Conservation (phyloP, 2,888 invertebrate species). For the Iselma pallidipennis region DNA sequence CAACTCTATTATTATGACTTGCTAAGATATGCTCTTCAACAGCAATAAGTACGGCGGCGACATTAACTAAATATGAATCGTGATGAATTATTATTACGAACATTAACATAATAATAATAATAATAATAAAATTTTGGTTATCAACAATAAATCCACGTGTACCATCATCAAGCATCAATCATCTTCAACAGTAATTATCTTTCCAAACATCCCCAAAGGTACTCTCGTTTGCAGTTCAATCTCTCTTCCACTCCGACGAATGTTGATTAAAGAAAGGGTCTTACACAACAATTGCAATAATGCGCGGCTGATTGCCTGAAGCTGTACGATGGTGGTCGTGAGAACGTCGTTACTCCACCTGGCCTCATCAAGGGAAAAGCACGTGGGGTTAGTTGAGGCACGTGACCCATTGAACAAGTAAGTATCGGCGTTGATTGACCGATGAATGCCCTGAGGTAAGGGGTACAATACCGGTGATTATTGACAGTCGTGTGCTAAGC, state of each 20-base stretch:
- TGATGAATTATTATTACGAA: constrained; percentile 22
- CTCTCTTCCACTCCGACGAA: constrained; percentile 6
- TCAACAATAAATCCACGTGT: not conserved
- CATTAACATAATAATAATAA: constrained; percentile 12
- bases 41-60: too few species aligned
- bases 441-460: constrained; percentile 49
- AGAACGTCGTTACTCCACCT: constrained; percentile 44
- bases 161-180: not conserved
- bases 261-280: constrained; percentile 9
- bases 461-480: constrained; percentile 51
- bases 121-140: not conserved
- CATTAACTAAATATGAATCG: too few species aligned
- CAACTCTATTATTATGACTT: constrained; percentile 39
- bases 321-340: constrained; percentile 40
- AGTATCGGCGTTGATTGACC: constrained; percentile 53
- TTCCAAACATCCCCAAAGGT: not conserved
- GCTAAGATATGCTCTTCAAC: too few species aligned
- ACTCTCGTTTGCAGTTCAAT: not conserved
- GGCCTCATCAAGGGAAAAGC: constrained; percentile 38
- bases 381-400: constrained; percentile 42
- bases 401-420: constrained; percentile 49
- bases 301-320: constrained; percentile 41
- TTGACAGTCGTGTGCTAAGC: constrained; percentile 41
- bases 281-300: constrained; percentile 41
- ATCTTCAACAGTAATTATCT: not conserved